Evolutionary conservation across 2,888 invertebrate genomes (phyloP).

Genomic region (Orchesella flavescens): DNA sequence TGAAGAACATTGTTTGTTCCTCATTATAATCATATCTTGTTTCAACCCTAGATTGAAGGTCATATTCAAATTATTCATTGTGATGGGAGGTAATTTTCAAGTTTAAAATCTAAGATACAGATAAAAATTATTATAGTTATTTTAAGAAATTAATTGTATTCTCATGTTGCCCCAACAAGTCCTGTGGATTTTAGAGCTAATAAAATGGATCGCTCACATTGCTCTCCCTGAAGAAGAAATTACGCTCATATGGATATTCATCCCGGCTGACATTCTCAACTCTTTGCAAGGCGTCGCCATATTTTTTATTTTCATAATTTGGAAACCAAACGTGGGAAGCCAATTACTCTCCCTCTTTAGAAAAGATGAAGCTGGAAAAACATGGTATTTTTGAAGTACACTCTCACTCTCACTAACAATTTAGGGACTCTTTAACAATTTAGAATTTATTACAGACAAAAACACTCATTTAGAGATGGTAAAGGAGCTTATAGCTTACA

Average conservation of each 20-base stretch:
- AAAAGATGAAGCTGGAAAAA: constrained; percentile 9
- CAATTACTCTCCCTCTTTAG: constrained; percentile 35
- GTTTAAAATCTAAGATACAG: too few relatives aligned
- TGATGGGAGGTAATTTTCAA: constrained; percentile 63
- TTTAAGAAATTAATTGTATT: too few relatives aligned
- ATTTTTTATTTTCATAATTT: constrained; percentile 60
- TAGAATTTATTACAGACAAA: too few relatives aligned
- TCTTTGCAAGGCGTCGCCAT: constrained; percentile 60
- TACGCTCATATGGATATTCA: constrained; percentile 35
- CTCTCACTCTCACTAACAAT: too few relatives aligned
- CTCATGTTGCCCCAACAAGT: too few relatives aligned
- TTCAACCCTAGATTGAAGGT: constrained; percentile 35
- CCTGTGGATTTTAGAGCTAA: constrained; percentile 60
- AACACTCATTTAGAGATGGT: too few relatives aligned
- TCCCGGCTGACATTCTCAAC: constrained; percentile 55
- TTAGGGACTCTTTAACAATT: too few relatives aligned
- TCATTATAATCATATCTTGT: background rate
- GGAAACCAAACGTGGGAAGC: constrained; percentile 53
- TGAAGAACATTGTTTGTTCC: background rate
- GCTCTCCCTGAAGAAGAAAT: constrained; percentile 19
- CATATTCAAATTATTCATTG: constrained; percentile 58
- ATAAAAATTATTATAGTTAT: too few relatives aligned
- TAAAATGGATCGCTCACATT: constrained; percentile 42
- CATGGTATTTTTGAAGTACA: constrained; percentile 10
- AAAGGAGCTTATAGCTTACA: too few relatives aligned